phyloP scores from a whole-genome alignment of 1,140 invertebrate species.

The Drosophila repleta region DNA sequence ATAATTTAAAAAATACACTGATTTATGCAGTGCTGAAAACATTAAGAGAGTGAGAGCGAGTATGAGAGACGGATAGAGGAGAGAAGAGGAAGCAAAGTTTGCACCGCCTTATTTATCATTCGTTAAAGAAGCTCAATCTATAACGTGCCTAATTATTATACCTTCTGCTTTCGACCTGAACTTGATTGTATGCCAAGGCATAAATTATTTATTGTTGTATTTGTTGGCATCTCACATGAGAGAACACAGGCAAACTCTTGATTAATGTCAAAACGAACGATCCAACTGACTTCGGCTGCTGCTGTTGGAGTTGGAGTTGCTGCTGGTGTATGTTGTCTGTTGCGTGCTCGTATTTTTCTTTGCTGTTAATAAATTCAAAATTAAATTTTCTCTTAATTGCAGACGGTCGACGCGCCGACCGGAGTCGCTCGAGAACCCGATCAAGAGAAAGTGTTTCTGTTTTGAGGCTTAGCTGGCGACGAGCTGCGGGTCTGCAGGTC shows the following conservation, averaged over 20 bases:
- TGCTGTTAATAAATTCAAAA: constrained; percentile 78
- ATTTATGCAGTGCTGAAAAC: constrained; percentile 33
- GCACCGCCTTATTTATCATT: constrained; percentile 27
- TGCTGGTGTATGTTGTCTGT: neutral
- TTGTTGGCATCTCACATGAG: constrained; percentile 24
- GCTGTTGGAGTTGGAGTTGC: too few relatives aligned
- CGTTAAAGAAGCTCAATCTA: constrained; percentile 50
- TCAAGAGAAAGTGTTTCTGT: constrained; percentile 74
- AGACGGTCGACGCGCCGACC: constrained; percentile 51
- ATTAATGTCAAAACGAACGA: constrained; percentile 70
- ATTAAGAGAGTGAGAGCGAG: constrained; percentile 1
- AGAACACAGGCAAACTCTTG: constrained; percentile 55
- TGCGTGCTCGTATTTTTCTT: constrained; percentile 28
- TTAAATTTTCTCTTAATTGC: constrained; percentile 82
- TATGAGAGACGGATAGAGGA: neutral
- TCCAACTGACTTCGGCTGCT: constrained; percentile 48
- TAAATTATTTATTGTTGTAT: constrained; percentile 24
- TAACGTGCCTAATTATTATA: constrained; percentile 63
- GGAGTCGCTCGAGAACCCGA: constrained; percentile 49
- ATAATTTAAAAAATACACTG: neutral
- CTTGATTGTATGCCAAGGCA: constrained; percentile 27
- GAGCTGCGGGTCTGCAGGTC: neutral
- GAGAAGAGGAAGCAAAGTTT: neutral
- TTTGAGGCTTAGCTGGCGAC: constrained; percentile 28
- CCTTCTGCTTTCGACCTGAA: constrained; percentile 41